A percentile compares a stretch with the other conserved stretches of the same genome.
Evolutionary conservation across 2,797 vertebrate genomes (phyloP).

Genomic region (Sebastes trivittatus): DNA sequence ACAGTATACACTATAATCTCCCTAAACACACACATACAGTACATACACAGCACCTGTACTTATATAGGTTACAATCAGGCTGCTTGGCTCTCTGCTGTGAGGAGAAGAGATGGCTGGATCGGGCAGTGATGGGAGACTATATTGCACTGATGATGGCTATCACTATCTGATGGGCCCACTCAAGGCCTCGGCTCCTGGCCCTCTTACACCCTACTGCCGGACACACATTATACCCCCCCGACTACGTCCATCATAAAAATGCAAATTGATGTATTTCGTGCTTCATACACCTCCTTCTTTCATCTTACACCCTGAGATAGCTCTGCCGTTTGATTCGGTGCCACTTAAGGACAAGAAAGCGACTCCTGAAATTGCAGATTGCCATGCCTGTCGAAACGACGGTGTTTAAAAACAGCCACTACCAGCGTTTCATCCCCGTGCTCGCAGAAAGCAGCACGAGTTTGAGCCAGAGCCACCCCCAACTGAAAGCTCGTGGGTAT

Average conservation of each 20-base stretch:
- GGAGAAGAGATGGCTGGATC: neutral
- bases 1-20: slow-evolving; percentile 55
- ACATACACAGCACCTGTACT: slow-evolving; percentile 27
- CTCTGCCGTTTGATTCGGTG: slow-evolving; percentile 46
- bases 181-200: neutral
- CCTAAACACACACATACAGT: slow-evolving; percentile 45
- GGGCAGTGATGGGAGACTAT: slow-evolving; percentile 1
- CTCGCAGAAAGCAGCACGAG: slow-evolving; percentile 37
- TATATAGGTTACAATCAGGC: slow-evolving; percentile 40
- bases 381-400: slow-evolving; percentile 60
- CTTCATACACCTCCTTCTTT: slow-evolving; percentile 9
- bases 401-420: slow-evolving; percentile 61
- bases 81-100: slow-evolving; percentile 15
- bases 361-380: slow-evolving; percentile 59
- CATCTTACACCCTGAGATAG: slow-evolving; percentile 33
- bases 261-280: slow-evolving; percentile 40
- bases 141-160: slow-evolving; percentile 43
- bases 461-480: slow-evolving; percentile 57
- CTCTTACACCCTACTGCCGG: neutral
- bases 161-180: slow-evolving; percentile 21
- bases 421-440: slow-evolving; percentile 48
- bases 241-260: slow-evolving; percentile 46
- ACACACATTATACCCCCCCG: slow-evolving; percentile 33
- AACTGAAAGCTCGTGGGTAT: slow-evolving; percentile 45
- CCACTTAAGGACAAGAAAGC: slow-evolving; percentile 51